Base-by-base conservation (phyloP, 2,113 vertebrate species). In the Hydrolagus affinis region DNA sequence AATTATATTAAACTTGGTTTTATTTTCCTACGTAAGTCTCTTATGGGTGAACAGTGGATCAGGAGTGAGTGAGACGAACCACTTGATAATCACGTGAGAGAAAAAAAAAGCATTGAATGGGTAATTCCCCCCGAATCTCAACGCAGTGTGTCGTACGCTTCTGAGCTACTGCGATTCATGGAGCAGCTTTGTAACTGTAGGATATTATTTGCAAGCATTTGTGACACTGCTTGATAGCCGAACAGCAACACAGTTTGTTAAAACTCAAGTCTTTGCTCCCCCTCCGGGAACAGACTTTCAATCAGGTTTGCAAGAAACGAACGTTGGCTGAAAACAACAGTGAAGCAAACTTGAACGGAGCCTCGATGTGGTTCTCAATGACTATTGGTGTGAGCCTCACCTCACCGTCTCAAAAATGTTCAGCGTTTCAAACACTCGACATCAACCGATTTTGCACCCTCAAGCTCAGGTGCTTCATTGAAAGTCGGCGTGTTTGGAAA, bases 221-320 rank as follows among this genome's bases (percentile, higher is more conserved):
- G 17, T 28, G 30, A 64, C 60, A 56, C 32, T 21, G 28, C 66
- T 83, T 83, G 60, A 83, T 66, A 17, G 7, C 21, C 6, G 25
- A 66, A 66, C 78, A 62, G 60, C 78, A 83, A 30, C 15, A 30
- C 60, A 68, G 78, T 68, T 83, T 83, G 62, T 83, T 66, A 68
- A 15, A 9, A 83, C 6, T 44, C 62, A 28, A n/a, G 28, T 28
- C 60, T 83, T 68, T 66, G n/a, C n/a, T 21, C 15, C 32, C 44
- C 78, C 21, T 83, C 78, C 66, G 78, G 23, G 62, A 66, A 14
- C 62, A 66, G 78, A 9, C 8, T 19, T 83, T 32, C 62, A 83
- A 66, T 68, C 23, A 17, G 10, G 19, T 66, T n/a, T 9, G 6
- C 7, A 32, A 21, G 78, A 83, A 66, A 32, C 19, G 21, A 83